These are phyloP conservation scores for Labia minor DNA, from an alignment of 2,888 invertebrate species.

Conservation along the genomic window DNA sequence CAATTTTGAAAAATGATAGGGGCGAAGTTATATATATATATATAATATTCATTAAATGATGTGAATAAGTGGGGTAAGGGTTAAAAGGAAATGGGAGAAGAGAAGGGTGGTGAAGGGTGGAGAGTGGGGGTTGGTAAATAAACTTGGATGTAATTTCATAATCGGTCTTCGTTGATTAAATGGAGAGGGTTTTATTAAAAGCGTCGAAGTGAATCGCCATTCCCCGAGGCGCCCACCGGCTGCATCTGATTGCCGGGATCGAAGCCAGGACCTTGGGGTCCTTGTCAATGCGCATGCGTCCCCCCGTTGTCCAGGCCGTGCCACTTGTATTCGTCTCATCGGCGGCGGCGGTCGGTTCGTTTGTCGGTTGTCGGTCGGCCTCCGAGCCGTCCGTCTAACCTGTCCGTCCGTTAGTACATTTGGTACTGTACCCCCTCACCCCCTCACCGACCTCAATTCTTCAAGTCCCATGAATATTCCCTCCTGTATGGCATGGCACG, in stretches of 20 bases:
- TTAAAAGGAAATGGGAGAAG: too few species aligned
- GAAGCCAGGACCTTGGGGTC: conserved; percentile 4
- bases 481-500: conserved; percentile 47
- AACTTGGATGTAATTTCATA: too few species aligned
- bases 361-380: conserved; percentile 3
- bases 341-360: not conserved
- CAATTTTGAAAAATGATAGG: too few species aligned
- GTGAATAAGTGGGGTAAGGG: too few species aligned
- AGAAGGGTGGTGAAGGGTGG: too few species aligned
- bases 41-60: too few species aligned
- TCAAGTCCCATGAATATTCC: not conserved
- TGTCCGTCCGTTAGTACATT: not conserved
- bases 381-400: not conserved
- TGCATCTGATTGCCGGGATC: not conserved
- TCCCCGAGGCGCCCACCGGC: not conserved
- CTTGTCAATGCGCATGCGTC: not conserved
- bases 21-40: too few species aligned
- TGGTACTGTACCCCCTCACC: too few species aligned
- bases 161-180: too few species aligned
- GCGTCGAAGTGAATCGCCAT: too few species aligned
- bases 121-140: too few species aligned
- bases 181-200: too few species aligned
- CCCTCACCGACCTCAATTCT: not conserved
- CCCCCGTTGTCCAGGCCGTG: not conserved
- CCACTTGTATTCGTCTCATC: not conserved